Evolutionary conservation across 2,113 vertebrate genomes (phyloP).

Genomic region (Gobius niger): DNA sequence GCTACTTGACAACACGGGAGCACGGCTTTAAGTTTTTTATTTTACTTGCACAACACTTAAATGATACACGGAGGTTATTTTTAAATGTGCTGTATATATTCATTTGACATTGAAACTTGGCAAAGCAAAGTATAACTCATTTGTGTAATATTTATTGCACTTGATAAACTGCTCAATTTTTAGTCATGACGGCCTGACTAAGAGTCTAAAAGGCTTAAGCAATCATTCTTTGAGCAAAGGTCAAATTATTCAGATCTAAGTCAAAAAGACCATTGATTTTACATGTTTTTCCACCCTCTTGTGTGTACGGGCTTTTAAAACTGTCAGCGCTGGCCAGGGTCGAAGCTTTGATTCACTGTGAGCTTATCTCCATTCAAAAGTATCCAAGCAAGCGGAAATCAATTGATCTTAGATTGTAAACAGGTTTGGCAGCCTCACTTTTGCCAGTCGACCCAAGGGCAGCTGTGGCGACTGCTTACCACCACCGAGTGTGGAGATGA

Average conservation of each 20-base stretch:
- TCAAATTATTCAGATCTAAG: background rate
- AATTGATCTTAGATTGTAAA: too few relatives aligned
- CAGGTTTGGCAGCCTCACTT: too few relatives aligned
- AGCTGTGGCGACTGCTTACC: too few relatives aligned
- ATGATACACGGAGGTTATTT: too few relatives aligned
- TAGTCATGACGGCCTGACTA: background rate
- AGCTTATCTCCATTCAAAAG: background rate
- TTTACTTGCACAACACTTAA: too few relatives aligned
- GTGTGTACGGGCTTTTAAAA: background rate
- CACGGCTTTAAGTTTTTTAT: too few relatives aligned
- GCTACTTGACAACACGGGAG: background rate
- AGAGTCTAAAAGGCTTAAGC: background rate
- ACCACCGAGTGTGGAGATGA: conserved; percentile 4
- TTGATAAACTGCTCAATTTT: background rate
- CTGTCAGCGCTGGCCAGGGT: background rate
- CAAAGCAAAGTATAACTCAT: background rate
- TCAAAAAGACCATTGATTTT: conserved; percentile 2
- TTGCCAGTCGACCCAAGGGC: too few relatives aligned
- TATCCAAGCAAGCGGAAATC: background rate
- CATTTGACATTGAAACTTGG: too few relatives aligned
- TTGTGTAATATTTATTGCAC: background rate
- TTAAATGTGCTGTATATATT: too few relatives aligned
- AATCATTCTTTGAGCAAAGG: background rate
- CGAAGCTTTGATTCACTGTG: background rate
- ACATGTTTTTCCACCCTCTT: background rate